Evolutionary conservation across 2,797 vertebrate genomes (phyloP), one percentile per base, ranked within the genome.

Genomic region (Paedocypris micromegethes): DNA sequence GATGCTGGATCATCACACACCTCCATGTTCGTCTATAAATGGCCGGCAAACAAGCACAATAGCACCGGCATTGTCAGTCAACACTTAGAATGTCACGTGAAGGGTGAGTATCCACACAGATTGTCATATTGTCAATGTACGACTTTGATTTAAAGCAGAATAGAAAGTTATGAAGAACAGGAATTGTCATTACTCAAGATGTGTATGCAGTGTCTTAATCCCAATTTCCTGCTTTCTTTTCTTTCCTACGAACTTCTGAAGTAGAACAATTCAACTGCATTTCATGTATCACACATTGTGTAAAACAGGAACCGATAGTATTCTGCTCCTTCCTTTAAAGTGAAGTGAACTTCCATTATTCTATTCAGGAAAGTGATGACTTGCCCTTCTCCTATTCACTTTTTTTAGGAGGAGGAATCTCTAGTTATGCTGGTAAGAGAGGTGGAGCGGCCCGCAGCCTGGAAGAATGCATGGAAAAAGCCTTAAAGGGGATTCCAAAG

Each of bases 1-100:
- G 94, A 96, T 7, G 94, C 94, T 0, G 93, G 93, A 53, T 96
- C 93, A 0, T 94, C 93, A 0, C 93, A 96, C 85, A 94, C 93
- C 0, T 81, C 91, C 8, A 79, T 93, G 75, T 94, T 87, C 50
- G 79, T 95, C 56, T 96, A 96, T 58, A 87, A 92, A 78, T 96
- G 93, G 93, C 90, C 88, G 0, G 87, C 87, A 3, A 88, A 93
- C 81, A 96, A 94, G 76, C 85, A 91, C 60, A 96, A 96, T 0
- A 61, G 87, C 70, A 96, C 93, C 0, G 93, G 92, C 0, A 83
- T 96, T 58, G 91, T 96, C 76, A 92, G 88, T 52, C 93, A 96
- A 83, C 89, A 88, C 72, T 75, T 77, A 5, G 86, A 91, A 73
- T 95, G 93, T 50, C 80, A 91, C 2, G 90, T 85, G 1, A 60